Base-by-base conservation (phyloP, 1,140 invertebrate genomes). In the Orius insidiosus region DNA sequence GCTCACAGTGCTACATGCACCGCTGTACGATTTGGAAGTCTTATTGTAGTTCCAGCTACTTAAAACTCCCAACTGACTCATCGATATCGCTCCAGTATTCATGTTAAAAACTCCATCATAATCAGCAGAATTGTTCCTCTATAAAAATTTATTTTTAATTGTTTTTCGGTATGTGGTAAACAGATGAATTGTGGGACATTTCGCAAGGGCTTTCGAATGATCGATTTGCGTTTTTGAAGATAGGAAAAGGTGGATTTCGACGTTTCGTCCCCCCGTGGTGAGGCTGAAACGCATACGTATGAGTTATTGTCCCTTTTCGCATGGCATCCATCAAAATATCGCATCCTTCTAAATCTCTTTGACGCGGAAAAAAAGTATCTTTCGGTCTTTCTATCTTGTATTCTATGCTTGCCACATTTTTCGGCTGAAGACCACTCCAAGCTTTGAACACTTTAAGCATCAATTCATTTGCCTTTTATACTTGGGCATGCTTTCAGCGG, bases 51-150 rank as follows among this genome's bases (percentile, higher is more conserved):
- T 80, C 80, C 82, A 85, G 2, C 65, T 60, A 33, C 70, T 63
- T 32, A 83, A 62, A 9, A 73, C 64, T 1, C 81, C 82, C 40
- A 84, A 64, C 8, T 75, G 62, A 0, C 54, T 52, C 0, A 80
- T 68, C 16, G 71, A 63, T 31, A 66, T 59, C 1, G 57, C 62
- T 0, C 80, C 81, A 0, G 79, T 84, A 14, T 69, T 72, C 61
- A 86, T 76, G 52, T 80, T 84, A 52, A 73, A 77, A 33, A 75
- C 64, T 0, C 82, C 82, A 11, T 84, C 80, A 15, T 75, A 72
- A 3, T 70, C 68, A 1, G 68, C 13, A 3, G 79, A 78, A 50
- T 74, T 77, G 53, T 86, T 87, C 57, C 77, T 75, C 74, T 85
- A 56, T 14, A 53, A 45, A 15, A 11, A 36, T n/a, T 36, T 36